Base-by-base conservation (phyloP, 2,797 vertebrate species). In the Notoglanidium macrostoma region DNA sequence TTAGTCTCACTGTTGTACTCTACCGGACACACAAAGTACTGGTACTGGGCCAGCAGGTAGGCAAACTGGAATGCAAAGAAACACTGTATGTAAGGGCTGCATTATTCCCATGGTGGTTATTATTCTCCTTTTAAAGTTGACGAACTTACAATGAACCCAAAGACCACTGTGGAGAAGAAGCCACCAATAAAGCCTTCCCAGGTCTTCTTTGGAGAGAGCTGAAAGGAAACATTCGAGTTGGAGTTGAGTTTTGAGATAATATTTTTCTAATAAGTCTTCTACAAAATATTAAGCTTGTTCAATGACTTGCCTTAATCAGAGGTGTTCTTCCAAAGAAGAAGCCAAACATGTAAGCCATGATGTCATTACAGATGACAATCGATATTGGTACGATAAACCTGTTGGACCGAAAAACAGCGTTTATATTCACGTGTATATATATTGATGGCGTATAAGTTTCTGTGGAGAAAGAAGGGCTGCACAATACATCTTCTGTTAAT, bases 171-270 rank as follows among this genome's bases (percentile, higher is more conserved):
- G 90, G 95, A 94, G 92, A 99, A 98, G 95, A 97, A 99, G 6
- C 98, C 98, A 35, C 98, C 98, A 81, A 99, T 99, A 95, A 99
- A 99, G 23, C 98, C 98, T 94, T 99, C 98, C 98, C 98, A 99
- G 59, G 98, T 99, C 95, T 99, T 99, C 95, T 99, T 99, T 12
- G 98, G 98, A 44, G 98, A 99, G 63, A 99, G 95, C 98, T 99
- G 93, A 73, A 87, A 85, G 44, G 35, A 72, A 70, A 81, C 32
- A 87, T 35, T 77, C 40, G 40, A 40, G 40, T 3, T 40, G 40
- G 40, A 40, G 40, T 40, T 40, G 40, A 40, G 40, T 3, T 40
- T 40, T 40, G 40, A 40, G 3, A 40, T 40, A 40, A 40, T 40
- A 40, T 1, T 40, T 40, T 40, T 40, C 40, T 40, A 40, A 9